Evolutionary conservation across 2,113 vertebrate genomes (phyloP).

Genomic region (Entelurus aequoreus): DNA sequence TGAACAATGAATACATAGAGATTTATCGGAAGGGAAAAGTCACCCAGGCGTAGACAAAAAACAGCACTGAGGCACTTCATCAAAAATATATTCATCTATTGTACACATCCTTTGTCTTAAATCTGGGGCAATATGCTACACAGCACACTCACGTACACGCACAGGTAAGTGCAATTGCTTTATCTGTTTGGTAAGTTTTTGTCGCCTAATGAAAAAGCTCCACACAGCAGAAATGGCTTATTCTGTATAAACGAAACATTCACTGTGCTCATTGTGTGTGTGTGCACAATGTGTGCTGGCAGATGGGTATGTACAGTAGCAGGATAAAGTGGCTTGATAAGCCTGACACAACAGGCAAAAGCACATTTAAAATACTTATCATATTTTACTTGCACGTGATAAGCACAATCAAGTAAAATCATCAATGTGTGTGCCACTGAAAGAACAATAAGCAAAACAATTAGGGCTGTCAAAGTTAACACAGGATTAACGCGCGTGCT

Average conservation of each 20-base stretch:
- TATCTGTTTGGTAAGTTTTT: background rate
- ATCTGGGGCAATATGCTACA: constrained; percentile 36
- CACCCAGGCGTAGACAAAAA: background rate
- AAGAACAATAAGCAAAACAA: constrained; percentile 1
- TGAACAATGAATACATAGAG: background rate
- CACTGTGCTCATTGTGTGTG: background rate
- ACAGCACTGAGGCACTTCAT: constrained; percentile 36
- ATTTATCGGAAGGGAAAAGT: constrained; percentile 10
- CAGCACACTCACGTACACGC: background rate
- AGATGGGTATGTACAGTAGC: constrained; percentile 1
- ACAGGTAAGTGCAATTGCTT: background rate
- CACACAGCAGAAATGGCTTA: too few relatives aligned
- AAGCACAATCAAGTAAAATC: too few relatives aligned
- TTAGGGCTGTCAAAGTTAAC: too few relatives aligned
- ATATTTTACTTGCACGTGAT: too few relatives aligned
- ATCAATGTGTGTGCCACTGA: too few relatives aligned
- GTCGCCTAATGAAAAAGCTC: too few relatives aligned
- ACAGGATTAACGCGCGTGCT: too few relatives aligned
- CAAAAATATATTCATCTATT: constrained; percentile 51
- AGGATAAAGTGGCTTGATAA: background rate
- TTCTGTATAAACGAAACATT: too few relatives aligned
- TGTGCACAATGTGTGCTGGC: background rate
- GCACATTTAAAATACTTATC: too few relatives aligned
- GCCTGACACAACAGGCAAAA: background rate
- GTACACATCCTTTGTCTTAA: constrained; percentile 46